phyloP scores from a whole-genome alignment of 2,797 vertebrate species.

The Falco biarmicus region DNA sequence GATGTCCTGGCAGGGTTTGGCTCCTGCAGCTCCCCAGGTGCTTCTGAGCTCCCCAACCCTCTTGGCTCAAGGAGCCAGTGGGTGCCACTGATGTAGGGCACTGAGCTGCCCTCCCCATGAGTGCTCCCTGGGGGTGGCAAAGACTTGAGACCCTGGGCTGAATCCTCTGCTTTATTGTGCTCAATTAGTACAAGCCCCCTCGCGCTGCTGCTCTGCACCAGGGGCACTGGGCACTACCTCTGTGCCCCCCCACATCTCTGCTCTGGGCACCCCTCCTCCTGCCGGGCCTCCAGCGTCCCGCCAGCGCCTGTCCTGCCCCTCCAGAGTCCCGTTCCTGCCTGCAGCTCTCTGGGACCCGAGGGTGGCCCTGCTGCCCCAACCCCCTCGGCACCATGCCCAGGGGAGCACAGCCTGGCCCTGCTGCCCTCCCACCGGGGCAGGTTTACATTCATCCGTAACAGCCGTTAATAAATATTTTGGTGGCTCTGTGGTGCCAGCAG shows the following conservation, averaged over 20 bases:
- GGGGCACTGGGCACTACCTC: background rate
- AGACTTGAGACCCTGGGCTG: background rate
- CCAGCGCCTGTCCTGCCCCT: background rate
- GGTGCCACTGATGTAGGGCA: background rate
- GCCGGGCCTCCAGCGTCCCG: background rate
- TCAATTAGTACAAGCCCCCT: conserved; percentile 52
- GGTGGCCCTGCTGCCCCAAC: background rate
- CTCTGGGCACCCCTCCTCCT: background rate
- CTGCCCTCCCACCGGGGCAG: background rate
- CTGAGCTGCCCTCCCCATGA: accelerated
- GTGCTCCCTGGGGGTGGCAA: background rate
- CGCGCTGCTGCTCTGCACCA: background rate
- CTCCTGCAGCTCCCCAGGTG: background rate
- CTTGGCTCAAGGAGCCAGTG: background rate
- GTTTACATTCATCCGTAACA: conserved; percentile 72
- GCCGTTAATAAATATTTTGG: conserved; percentile 76
- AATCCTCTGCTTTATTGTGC: conserved; percentile 62
- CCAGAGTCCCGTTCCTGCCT: background rate
- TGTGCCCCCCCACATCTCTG: background rate
- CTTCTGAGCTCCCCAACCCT: accelerated
- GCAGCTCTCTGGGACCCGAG: background rate
- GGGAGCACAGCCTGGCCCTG: background rate
- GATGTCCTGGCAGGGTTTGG: no score
- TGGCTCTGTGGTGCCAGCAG: conserved; percentile 1
- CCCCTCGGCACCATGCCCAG: no score